Evolutionary conservation across 2,113 vertebrate species (phyloP).

Genomic region (Aegotheles bennettii): DNA sequence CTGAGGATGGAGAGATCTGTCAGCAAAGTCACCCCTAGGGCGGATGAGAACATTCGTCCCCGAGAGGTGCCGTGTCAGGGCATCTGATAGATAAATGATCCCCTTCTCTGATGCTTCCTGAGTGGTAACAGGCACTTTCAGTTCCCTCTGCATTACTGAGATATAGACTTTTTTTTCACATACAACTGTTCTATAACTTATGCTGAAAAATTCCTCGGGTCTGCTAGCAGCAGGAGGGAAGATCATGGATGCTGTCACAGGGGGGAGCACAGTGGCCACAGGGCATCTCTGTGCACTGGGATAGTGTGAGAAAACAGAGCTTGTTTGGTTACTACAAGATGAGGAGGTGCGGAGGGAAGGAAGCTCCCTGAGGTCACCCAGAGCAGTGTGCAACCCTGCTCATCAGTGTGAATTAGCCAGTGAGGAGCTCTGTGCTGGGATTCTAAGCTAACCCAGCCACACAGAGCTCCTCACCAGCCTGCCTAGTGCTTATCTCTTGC

Average conservation of each 20-base stretch:
- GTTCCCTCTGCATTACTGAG: background rate
- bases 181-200: background rate
- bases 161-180: background rate
- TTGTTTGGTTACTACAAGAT: background rate
- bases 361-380: background rate
- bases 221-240: background rate
- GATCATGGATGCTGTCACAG: fast-evolving
- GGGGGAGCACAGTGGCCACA: background rate
- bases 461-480: background rate
- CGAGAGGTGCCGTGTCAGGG: background rate
- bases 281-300: background rate
- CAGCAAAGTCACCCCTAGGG: background rate
- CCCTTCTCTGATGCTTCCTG: background rate
- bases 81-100: background rate
- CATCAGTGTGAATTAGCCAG: background rate
- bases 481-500: background rate
- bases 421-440: background rate
- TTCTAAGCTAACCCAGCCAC: background rate
- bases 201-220: background rate
- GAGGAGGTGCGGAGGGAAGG: background rate
- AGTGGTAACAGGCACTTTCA: background rate
- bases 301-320: background rate
- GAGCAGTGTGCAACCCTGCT: background rate
- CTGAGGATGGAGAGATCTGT: constrained; percentile 2
- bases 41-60: background rate